These are phyloP conservation scores for Limnephilus marmoratus DNA, from an alignment of 2,888 invertebrate species.

Conservation along the genomic window DNA sequence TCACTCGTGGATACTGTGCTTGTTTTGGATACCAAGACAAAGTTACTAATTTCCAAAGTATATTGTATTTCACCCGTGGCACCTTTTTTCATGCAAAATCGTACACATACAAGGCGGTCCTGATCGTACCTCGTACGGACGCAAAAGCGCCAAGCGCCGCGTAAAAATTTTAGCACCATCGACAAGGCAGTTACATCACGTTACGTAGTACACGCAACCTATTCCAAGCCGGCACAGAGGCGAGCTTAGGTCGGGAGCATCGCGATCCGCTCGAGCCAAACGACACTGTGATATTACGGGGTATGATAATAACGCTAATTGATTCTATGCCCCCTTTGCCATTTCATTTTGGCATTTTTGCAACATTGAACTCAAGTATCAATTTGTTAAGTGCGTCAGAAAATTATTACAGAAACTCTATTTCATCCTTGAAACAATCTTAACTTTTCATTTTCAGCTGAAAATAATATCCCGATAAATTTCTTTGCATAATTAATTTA, in stretches of 20 bases:
- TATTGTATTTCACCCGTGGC: no score
- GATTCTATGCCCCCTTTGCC: conserved; percentile 56
- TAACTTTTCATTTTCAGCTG: not conserved
- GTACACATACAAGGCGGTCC: not conserved
- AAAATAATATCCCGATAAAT: not conserved
- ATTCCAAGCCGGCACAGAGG: not conserved
- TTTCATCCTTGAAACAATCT: not conserved
- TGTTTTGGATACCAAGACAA: no score
- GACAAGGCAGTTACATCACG: conserved; percentile 21
- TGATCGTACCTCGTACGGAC: not conserved
- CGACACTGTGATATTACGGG: conserved; percentile 51
- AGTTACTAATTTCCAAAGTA: no score
- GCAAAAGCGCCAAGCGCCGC: conserved; percentile 7
- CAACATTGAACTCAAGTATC: conserved; percentile 54
- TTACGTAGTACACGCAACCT: not conserved
- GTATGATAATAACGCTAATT: conserved; percentile 61
- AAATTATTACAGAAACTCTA: not conserved
- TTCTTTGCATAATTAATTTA: not conserved
- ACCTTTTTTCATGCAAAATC: no score
- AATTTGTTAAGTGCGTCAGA: not conserved
- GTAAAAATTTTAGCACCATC: conserved; percentile 58
- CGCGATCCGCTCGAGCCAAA: conserved; percentile 48
- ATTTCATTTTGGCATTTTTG: conserved; percentile 51
- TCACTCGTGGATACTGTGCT: no score
- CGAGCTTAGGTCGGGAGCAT: not conserved